These are phyloP conservation scores for Myrmecobius fasciatus DNA, from an alignment of 2,113 vertebrate species.

Conservation along the genomic window DNA sequence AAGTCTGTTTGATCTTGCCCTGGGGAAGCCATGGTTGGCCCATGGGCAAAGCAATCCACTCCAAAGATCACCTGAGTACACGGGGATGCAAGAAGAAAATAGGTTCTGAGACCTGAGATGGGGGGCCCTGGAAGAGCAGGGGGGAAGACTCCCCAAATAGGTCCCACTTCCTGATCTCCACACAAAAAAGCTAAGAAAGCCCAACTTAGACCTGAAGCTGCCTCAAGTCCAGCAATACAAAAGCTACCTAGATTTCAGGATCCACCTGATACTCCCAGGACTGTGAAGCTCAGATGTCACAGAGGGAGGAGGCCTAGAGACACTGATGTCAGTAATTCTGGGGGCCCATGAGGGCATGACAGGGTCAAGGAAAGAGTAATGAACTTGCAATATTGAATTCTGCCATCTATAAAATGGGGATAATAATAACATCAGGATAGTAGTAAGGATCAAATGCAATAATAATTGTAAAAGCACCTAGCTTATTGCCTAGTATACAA, in stretches of 20 bases:
- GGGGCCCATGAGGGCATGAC: not conserved
- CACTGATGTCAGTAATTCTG: not conserved
- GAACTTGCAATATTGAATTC: not conserved
- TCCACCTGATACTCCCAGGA: not conserved
- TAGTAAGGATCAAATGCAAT: not conserved
- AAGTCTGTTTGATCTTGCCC: no score
- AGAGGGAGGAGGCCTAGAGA: not conserved
- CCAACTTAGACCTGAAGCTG: not conserved
- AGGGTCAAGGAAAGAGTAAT: not conserved
- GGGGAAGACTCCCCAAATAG: not conserved
- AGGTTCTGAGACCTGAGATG: not conserved
- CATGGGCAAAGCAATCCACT: not conserved
- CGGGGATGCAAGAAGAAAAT: not conserved
- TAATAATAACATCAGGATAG: not conserved
- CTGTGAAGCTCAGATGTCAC: not conserved
- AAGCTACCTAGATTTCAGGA: not conserved
- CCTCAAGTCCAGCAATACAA: not conserved
- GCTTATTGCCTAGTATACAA: not conserved
- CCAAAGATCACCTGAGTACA: not conserved
- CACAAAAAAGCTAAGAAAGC: not conserved
- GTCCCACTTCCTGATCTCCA: not conserved
- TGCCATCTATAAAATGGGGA: not conserved
- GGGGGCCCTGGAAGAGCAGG: not conserved
- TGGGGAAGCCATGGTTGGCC: not conserved
- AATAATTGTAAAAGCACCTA: not conserved